Conservation (phyloP, 92 coral and sea anemone genomes). For the Isaurus tuberculatus region DNA sequence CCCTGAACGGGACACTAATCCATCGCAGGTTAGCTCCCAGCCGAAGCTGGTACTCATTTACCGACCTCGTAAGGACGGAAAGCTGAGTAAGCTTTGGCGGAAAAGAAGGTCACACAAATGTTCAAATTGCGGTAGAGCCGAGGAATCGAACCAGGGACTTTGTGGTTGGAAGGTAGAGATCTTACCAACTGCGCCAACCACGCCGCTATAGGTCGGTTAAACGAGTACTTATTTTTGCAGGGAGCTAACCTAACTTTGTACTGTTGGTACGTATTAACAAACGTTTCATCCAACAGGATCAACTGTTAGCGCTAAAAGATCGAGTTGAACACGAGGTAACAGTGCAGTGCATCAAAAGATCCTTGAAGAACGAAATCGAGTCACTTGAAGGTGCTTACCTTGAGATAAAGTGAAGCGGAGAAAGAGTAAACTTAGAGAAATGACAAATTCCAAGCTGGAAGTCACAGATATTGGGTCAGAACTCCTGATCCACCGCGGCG, state of each 20-base stretch:
- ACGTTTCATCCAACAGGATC: conserved; percentile 38
- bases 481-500: background rate
- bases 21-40: too few species aligned
- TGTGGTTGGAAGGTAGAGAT: too few species aligned
- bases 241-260: background rate
- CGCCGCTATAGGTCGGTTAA: too few species aligned
- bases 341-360: conserved; percentile 25
- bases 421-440: background rate
- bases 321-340: conserved; percentile 58
- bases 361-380: conserved; percentile 2
- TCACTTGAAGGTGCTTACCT: background rate
- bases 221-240: background rate
- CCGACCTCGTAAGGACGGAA: too few species aligned
- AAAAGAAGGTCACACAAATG: too few species aligned
- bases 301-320: conserved; percentile 38
- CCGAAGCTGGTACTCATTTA: too few species aligned
- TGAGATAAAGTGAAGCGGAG: background rate
- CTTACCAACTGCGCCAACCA: too few species aligned
- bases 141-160: too few species aligned
- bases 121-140: too few species aligned
- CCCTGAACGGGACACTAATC: too few species aligned
- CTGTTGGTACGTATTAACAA: background rate
- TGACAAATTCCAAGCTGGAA: background rate
- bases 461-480: too few species aligned
- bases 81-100: too few species aligned